These are phyloP conservation scores for Hylia prasina DNA, from an alignment of 2,113 vertebrate genomes.

Conservation along the genomic window DNA sequence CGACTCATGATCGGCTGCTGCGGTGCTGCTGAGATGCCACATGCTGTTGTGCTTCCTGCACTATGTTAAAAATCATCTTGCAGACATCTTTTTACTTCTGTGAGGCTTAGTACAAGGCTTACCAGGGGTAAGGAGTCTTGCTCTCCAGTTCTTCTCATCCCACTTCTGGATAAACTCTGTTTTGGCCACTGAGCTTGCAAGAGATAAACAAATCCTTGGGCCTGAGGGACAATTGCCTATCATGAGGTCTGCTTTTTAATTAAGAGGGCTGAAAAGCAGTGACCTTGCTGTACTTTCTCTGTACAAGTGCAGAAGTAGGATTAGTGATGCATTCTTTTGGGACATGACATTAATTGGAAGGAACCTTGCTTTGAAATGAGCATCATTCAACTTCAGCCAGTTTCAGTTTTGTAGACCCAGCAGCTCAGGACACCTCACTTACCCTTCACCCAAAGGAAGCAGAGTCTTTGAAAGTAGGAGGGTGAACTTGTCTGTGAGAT, in stretches of 20 bases:
- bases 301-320: background rate
- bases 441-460: background rate
- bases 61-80: background rate
- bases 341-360: background rate
- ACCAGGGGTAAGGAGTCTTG: background rate
- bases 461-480: background rate
- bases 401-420: background rate
- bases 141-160: background rate
- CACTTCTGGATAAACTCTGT: background rate
- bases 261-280: background rate
- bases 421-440: background rate
- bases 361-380: background rate
- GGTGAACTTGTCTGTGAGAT: background rate
- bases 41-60: background rate
- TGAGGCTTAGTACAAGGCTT: background rate
- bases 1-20: background rate
- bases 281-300: background rate
- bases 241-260: constrained; percentile 23
- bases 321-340: background rate
- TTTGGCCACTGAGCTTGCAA: constrained; percentile 17
- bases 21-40: background rate
- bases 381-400: background rate
- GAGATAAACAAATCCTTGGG: constrained; percentile 29
- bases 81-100: background rate
- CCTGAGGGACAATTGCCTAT: background rate